Percentiles rank a stretch among this genome's conserved stretches.
These are phyloP conservation scores for Ceratosolen solmsi DNA, from an alignment of 1,140 invertebrate genomes.

Conservation along the genomic window DNA sequence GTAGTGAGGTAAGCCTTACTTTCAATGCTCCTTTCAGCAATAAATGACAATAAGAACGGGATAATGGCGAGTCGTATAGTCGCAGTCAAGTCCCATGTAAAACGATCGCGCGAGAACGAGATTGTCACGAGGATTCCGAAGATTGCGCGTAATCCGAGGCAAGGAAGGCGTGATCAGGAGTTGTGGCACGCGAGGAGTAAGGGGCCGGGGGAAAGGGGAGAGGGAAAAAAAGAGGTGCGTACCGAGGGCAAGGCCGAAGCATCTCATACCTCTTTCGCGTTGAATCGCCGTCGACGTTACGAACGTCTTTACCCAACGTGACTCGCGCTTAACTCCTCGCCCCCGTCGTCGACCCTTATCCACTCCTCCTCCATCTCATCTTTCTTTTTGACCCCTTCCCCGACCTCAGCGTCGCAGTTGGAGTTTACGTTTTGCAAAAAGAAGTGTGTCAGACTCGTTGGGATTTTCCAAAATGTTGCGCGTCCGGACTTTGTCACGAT, in stretches of 20 bases:
- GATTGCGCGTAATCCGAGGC: too few relatives aligned
- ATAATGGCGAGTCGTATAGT: too few relatives aligned
- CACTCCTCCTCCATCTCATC: too few relatives aligned
- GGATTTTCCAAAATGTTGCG: not conserved
- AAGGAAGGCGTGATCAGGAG: not conserved
- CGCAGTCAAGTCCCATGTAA: not conserved
- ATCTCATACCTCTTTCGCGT: slow-evolving; percentile 61
- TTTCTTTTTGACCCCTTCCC: too few relatives aligned
- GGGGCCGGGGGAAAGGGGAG: not conserved
- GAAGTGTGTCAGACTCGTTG: not conserved
- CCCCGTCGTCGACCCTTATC: too few relatives aligned
- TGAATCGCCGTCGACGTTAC: slow-evolving; percentile 61
- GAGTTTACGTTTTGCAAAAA: not conserved
- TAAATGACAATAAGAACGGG: not conserved
- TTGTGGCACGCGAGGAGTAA: not conserved
- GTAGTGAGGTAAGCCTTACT: not conserved
- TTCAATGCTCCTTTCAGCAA: not conserved
- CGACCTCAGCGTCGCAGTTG: not conserved
- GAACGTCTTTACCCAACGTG: too few relatives aligned
- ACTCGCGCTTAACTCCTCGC: too few relatives aligned
- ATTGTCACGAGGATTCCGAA: not conserved
- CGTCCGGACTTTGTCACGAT: not conserved
- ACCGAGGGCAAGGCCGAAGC: slow-evolving; percentile 66
- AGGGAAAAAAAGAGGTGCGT: not conserved
- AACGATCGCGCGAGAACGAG: not conserved